phyloP scores from a whole-genome alignment of 2,113 vertebrate genomes.

The Pseudorasbora parva region DNA sequence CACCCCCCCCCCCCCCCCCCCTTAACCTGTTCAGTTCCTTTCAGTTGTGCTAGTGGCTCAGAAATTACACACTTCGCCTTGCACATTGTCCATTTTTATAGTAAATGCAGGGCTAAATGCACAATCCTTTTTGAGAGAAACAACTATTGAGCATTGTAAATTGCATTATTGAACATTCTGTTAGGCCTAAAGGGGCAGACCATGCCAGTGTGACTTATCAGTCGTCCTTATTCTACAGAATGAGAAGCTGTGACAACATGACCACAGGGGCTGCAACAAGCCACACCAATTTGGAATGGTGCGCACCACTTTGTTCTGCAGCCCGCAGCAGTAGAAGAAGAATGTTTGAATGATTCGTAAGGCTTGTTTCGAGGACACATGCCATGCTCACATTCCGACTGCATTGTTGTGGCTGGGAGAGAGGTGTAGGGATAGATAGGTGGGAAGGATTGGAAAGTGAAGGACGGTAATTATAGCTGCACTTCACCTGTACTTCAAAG shows the following conservation, averaged over 20 bases:
- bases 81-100: neutral
- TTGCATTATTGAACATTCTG: conserved; percentile 22
- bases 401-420: neutral
- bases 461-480: conserved; percentile 71
- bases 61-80: neutral
- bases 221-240: conserved; percentile 28
- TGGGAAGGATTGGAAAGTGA: neutral
- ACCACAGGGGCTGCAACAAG: conserved; percentile 28
- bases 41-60: neutral
- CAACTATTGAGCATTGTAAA: conserved; percentile 1
- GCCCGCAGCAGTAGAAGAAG: neutral
- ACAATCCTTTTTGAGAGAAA: conserved; percentile 13
- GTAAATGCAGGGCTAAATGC: neutral
- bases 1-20: too few species aligned
- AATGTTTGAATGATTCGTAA: conserved; percentile 23
- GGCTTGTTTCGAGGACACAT: conserved; percentile 12
- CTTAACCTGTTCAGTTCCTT: too few species aligned
- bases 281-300: conserved; percentile 18
- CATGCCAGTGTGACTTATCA: conserved; percentile 37
- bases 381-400: neutral
- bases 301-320: conserved; percentile 28
- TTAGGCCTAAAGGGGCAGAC: conserved; percentile 24
- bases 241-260: conserved; percentile 41
- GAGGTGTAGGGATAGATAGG: neutral
- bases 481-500: conserved; percentile 78